Evolutionary conservation across 2,888 invertebrate species (phyloP), one percentile per base, ranked within the genome.

Genomic region (Brenthis daphne): DNA sequence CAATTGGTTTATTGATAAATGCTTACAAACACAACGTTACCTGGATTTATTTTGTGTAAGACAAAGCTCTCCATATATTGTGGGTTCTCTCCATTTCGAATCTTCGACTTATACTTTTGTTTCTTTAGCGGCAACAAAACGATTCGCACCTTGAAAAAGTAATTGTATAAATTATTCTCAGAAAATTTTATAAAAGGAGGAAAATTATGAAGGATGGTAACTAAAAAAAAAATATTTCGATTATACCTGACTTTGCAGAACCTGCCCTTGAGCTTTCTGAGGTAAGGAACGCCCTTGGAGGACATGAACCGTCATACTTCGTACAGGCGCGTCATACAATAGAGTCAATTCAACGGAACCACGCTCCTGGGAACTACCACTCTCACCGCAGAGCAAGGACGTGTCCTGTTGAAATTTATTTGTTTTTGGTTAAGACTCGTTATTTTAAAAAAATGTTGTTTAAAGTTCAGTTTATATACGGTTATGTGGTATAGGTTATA

Each of bases 1-100:
- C 16, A 58, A 20, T 24, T 20, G 14, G 4, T 33, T 24, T 16
- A 16, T 53, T 14, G 14, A 13, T 24, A 24, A 5, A 29, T 13
- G 3, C 16, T 57, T 37, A 2, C 4, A 43, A 51, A 13, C 5
- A 5, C 29, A 24, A 11, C 68, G 71, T 73, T 71, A 96, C 96
- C 96, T 85, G 97, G 97, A 90, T 97, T 97, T 51, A 98, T 97
- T 82, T 98, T 96, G 85, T 96, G 97, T 77, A 98, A 94, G 55
- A 98, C 94, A 86, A 98, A 98, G 80, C 97, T 96, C 85, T 99
- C 98, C 95, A 98, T 97, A 82, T 96, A 98, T 83, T 97, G 97
- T 0, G 98, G 98, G 85, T 96, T 97, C 81, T 97, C 97, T 0
- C 98, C 98, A 68, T 96, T 96, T 68, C 98, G 95, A 73, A 98